Evolutionary conservation across 2,888 invertebrate species (phyloP), one percentile per base, ranked within the genome.

Genomic region (Latheticus oryzae): DNA sequence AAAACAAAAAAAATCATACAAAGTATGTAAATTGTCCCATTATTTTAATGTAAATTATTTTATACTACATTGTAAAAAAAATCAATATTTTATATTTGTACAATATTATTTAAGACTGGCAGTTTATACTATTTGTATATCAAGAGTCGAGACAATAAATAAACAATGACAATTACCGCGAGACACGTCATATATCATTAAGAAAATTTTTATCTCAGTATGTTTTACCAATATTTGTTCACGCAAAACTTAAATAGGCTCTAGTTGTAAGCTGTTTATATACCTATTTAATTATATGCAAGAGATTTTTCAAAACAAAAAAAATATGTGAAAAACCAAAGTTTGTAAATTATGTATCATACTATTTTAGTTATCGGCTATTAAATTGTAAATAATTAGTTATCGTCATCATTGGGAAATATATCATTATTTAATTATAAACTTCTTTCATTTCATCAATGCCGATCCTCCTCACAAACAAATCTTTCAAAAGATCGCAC

Each of bases 301-400:
- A 58, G 50, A 60, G 45, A 58, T 53, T 61, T 63, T 55, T 50
- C 60, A 45, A n/a, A n/a, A n/a, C n/a, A n/a, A n/a, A n/a, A n/a
- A n/a, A n/a, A n/a, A n/a, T n/a, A n/a, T n/a, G n/a, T 43, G 15
- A 47, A 54, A 42, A 54, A 76, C 76, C 76, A 76, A 76, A 76
- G 76, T 72, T 72, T 76, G 76, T 76, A 75, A 63, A 76, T 75
- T 72, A 58, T 76, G 74, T 76, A 76, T 65, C 67, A 74, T 75
- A 74, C 60, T 65, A 60, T 63, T 60, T 62, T 60, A 58, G 60
- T 61, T 60, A 56, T 69, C 63, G 61, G 63, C 58, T 67, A 66
- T 63, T 57, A 11, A 60, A 60, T 52, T 71, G 68, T 69, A 68
- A 59, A 66, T 66, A 67, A 30, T 53, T 60, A 55, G 52, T 57